Evolutionary conservation across 92 coral and sea anemone genomes (phyloP).

Genomic region (Siderastrea siderea): DNA sequence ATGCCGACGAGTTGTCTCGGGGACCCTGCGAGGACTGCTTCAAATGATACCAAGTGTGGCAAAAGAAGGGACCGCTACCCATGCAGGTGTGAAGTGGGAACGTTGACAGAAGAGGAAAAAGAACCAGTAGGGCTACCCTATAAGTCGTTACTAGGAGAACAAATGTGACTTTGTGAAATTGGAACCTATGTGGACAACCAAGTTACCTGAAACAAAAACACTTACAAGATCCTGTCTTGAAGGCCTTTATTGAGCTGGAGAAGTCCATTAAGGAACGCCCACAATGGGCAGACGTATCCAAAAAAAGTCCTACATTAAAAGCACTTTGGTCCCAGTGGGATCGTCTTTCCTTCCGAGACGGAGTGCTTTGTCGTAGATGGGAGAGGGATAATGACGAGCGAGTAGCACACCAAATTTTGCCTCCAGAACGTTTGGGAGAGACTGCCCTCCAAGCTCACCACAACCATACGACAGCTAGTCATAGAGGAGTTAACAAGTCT

Average conservation of each 20-base stretch:
- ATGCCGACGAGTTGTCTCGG: slow-evolving; percentile 66
- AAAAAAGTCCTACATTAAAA: slow-evolving; percentile 27
- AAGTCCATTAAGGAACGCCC: slow-evolving; percentile 18
- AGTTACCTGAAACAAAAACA: slow-evolving; percentile 36
- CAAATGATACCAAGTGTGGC: slow-evolving; percentile 47
- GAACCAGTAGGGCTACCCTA: not conserved
- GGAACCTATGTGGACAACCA: slow-evolving; percentile 53
- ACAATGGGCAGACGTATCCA: slow-evolving; percentile 52
- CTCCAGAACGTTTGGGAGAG: slow-evolving; percentile 44
- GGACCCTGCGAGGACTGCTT: slow-evolving; percentile 64
- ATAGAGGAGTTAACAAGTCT: slow-evolving; percentile 52
- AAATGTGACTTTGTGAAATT: slow-evolving; percentile 32
- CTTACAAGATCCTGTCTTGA: slow-evolving; percentile 40
- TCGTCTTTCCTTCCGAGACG: slow-evolving; percentile 16
- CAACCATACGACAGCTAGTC: slow-evolving; percentile 66
- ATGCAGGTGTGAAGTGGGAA: not conserved
- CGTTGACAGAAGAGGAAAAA: not conserved
- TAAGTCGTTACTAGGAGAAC: not conserved
- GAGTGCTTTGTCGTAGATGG: slow-evolving; percentile 64
- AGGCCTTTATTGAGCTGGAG: not conserved
- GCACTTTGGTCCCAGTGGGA: slow-evolving; percentile 65
- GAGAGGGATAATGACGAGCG: slow-evolving; percentile 31
- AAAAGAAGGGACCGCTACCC: not conserved
- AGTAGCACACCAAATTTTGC: slow-evolving; percentile 47
- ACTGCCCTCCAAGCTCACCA: slow-evolving; percentile 67